Evolutionary conservation across 2,113 vertebrate species (phyloP).

Genomic region (Nymphicus hollandicus): DNA sequence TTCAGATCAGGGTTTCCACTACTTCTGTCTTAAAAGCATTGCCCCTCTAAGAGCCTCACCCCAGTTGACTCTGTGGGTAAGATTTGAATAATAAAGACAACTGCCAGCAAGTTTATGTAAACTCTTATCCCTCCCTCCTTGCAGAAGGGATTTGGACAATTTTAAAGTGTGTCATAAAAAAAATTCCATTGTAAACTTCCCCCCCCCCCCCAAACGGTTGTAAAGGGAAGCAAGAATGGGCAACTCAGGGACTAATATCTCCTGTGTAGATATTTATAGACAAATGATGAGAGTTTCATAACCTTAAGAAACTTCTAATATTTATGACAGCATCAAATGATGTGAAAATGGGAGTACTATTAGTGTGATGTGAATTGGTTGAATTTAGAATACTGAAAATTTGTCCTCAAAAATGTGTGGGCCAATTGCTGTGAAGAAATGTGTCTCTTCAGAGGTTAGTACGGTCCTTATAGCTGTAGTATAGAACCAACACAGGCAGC

Average conservation of each 20-base stretch:
- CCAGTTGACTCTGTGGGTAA: neutral
- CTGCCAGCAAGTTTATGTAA: neutral
- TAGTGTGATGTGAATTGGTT: neutral
- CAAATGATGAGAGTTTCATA: neutral
- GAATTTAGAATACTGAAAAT: neutral
- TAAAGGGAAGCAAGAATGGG: neutral
- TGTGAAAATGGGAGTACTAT: neutral
- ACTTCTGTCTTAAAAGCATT: neutral
- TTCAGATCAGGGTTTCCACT: neutral
- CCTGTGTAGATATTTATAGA: neutral
- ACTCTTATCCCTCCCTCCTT: neutral
- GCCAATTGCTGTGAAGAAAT: neutral
- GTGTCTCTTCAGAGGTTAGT: neutral
- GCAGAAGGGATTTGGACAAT: neutral
- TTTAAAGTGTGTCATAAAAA: neutral
- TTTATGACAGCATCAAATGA: neutral
- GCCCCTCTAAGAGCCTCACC: neutral
- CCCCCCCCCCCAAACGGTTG: neutral
- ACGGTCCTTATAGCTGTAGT: neutral
- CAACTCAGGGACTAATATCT: neutral
- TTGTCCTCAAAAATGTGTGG: neutral
- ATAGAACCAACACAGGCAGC: neutral
- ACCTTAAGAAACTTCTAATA: neutral
- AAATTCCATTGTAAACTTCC: neutral
- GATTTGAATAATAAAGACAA: neutral